phyloP scores from a whole-genome alignment of 1,140 invertebrate genomes.

The Dreissena polymorpha region DNA sequence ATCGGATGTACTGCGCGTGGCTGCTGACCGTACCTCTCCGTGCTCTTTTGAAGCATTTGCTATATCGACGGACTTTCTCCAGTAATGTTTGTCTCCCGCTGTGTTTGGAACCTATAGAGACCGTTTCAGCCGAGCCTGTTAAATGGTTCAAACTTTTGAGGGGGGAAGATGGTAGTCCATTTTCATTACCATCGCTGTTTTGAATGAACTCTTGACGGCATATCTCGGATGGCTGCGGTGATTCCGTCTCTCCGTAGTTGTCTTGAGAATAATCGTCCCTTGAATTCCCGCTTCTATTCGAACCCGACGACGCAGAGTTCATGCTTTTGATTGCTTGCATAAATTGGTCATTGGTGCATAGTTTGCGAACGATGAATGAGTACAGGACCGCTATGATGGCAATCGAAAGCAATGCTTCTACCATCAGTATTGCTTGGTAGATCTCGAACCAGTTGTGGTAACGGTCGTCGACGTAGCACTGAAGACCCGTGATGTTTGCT shows the following conservation, averaged over 20 bases:
- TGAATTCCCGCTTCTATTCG: too few relatives aligned
- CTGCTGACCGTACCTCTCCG: neutral
- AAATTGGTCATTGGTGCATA: slow-evolving; percentile 36
- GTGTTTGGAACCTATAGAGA: neutral
- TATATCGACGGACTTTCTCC: neutral
- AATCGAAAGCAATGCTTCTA: slow-evolving; percentile 22
- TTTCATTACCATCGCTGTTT: too few relatives aligned
- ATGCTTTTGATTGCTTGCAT: slow-evolving; percentile 26
- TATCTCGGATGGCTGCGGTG: neutral
- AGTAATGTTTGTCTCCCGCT: neutral
- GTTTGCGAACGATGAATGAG: slow-evolving; percentile 29
- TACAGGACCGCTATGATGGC: slow-evolving; percentile 21
- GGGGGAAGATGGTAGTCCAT: too few relatives aligned
- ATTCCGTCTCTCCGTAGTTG: neutral
- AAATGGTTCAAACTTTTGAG: too few relatives aligned
- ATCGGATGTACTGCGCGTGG: neutral
- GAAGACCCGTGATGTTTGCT: slow-evolving; percentile 30
- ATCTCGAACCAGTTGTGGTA: slow-evolving; percentile 13
- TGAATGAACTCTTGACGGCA: too few relatives aligned
- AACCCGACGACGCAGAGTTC: neutral
- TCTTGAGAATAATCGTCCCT: neutral
- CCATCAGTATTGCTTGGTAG: slow-evolving; percentile 7
- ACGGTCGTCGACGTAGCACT: slow-evolving; percentile 29
- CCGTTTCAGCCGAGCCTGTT: neutral
- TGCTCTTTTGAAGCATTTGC: neutral